These are phyloP conservation scores for Thaumatotibia leucotreta DNA, from an alignment of 1,140 invertebrate species.

Conservation along the genomic window DNA sequence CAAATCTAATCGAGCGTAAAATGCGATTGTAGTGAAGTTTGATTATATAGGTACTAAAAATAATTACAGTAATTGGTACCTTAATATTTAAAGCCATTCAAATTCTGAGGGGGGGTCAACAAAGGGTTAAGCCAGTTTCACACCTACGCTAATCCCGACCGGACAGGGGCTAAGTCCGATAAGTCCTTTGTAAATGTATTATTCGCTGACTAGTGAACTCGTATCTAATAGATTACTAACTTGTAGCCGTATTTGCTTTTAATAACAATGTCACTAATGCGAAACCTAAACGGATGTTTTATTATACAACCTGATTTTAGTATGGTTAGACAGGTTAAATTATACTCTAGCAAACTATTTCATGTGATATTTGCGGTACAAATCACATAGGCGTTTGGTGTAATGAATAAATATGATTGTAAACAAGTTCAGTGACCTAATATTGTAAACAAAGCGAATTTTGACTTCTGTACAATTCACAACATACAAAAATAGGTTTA, in stretches of 20 bases:
- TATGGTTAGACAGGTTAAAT: not conserved
- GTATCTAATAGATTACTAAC: not conserved
- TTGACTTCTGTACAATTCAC: too few relatives aligned
- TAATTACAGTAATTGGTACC: not conserved
- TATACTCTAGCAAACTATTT: not conserved
- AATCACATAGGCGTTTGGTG: not conserved
- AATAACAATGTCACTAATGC: not conserved
- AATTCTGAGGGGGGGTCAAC: not conserved
- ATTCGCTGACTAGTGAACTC: not conserved
- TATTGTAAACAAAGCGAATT: too few relatives aligned
- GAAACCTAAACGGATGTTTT: not conserved
- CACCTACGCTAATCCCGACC: conserved; percentile 28
- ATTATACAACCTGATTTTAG: not conserved
- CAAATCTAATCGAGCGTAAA: not conserved
- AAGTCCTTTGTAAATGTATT: conserved; percentile 15
- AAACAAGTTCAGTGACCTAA: too few relatives aligned
- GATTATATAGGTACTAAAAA: too few relatives aligned
- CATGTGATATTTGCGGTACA: not conserved
- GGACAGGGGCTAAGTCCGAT: not conserved
- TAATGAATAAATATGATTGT: not conserved
- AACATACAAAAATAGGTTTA: not conserved
- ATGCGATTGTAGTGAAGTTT: too few relatives aligned
- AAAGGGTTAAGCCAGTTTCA: conserved; percentile 28
- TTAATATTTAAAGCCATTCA: not conserved
- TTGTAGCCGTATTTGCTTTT: not conserved